phyloP scores from a whole-genome alignment of 64 coral and sea anemone genomes.

The Dendronephthya gigantea region DNA sequence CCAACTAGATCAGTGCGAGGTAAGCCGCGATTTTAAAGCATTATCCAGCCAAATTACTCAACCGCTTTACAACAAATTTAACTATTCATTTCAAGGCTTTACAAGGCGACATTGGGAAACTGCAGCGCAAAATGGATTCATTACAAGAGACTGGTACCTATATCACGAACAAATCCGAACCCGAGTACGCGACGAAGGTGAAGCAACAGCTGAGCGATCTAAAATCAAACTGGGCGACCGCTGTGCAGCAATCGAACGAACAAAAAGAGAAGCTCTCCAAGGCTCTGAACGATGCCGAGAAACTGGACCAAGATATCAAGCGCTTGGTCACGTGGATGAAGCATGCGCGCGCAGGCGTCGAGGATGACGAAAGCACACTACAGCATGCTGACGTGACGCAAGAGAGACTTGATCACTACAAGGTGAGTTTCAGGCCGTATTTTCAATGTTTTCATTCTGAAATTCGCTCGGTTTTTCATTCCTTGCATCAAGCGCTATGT shows the following conservation, averaged over 20 bases:
- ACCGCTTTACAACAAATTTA: no score
- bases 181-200: conserved; percentile 48
- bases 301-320: conserved; percentile 81
- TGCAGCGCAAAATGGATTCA: conserved; percentile 82
- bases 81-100: conserved; percentile 40
- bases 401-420: conserved; percentile 84
- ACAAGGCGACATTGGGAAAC: conserved; percentile 72
- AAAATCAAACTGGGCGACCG: conserved; percentile 62
- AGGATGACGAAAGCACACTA: conserved; percentile 73
- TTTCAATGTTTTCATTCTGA: not conserved
- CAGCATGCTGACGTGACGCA: conserved; percentile 53
- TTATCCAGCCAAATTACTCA: not conserved
- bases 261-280: not conserved
- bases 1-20: conserved; percentile 91
- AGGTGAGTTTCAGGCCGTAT: conserved; percentile 28
- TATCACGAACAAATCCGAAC: conserved; percentile 67
- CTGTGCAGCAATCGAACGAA: conserved; percentile 28
- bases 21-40: no score
- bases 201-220: conserved; percentile 56
- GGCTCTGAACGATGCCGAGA: conserved; percentile 67
- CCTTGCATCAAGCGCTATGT: no score
- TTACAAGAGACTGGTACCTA: conserved; percentile 91
- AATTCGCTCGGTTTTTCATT: no score
- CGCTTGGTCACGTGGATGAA: conserved; percentile 81
- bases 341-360: conserved; percentile 72